Base-by-base conservation (phyloP, 2,888 invertebrate species). In the Rhogogaster chlorosoma region DNA sequence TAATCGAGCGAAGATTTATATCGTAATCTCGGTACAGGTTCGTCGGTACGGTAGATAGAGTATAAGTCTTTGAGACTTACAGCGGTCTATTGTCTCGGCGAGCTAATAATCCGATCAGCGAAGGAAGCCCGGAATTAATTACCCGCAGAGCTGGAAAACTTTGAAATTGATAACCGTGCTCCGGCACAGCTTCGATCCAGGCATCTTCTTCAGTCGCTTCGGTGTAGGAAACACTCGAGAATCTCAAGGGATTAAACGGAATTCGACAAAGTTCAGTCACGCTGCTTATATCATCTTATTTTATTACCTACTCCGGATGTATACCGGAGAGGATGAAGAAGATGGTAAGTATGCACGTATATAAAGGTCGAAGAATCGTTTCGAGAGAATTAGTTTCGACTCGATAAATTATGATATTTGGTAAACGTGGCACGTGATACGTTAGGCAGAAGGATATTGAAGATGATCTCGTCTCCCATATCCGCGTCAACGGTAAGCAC, bases 1-100 rank as follows among this genome's bases (percentile, higher is more conserved):
- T 83, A 83, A 83, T 45, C 26, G 67, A 67, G 83, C n/a, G 18
- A 67, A 67, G 83, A 83, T 83, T 83, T 83, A 67, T 67, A 67
- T 83, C 83, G 67, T 67, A 42, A 83, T 83, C 83, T 83, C 64
- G 7, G 26, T 70, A 15, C 42, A 38, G 26, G 18, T 22, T 61
- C 38, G 61, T 36, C 26, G 10, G 29, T 22, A 9, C 18, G n/a
- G 42, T 38, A 22, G 18, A 18, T 38, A 67, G n/a, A 7, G 29
- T 49, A n/a, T n/a, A 45, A 29, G 42, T 83, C 83, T 64, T 38
- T 7, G 45, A 83, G 45, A 70, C 70, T 83, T 70, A 70, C 29
- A 64, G 26, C 83, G 42, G 83, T 70, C 83, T 29, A 83, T 83
- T 83, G 83, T 83, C 67, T 70, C 67, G 45, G 61, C 67, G 83